Evolutionary conservation across 2,797 vertebrate species (phyloP).

Genomic region (Eulemur rubriventer): DNA sequence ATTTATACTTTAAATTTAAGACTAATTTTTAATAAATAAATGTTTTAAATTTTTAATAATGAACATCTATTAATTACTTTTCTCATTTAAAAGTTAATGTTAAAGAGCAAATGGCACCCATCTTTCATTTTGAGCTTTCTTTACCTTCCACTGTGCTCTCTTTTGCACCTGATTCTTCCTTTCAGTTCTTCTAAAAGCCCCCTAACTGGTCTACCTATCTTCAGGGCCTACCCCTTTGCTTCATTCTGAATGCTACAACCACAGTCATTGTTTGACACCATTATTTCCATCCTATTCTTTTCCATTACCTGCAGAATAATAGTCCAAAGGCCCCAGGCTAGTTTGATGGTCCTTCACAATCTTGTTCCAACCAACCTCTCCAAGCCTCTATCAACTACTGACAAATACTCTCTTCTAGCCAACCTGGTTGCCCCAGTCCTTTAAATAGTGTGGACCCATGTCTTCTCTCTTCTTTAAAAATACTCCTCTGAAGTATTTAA

Average conservation of each 20-base stretch:
- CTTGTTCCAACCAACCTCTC: background rate
- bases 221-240: background rate
- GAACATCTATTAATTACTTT: background rate
- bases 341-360: background rate
- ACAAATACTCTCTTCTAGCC: background rate
- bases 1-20: background rate
- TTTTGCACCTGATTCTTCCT: background rate
- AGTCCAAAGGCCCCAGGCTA: background rate
- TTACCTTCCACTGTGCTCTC: background rate
- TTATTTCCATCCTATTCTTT: background rate
- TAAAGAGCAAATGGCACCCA: background rate
- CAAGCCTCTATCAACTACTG: background rate
- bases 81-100: background rate
- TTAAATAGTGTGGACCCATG: background rate
- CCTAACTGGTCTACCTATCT: background rate
- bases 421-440: background rate
- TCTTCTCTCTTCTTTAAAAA: background rate
- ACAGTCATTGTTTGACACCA: background rate
- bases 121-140: background rate
- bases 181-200: background rate
- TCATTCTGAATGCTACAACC: background rate
- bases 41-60: background rate
- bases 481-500: background rate
- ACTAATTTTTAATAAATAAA: background rate
- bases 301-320: background rate